Base-by-base conservation (phyloP, 2,113 vertebrate species). In the Takifugu bimaculatus region DNA sequence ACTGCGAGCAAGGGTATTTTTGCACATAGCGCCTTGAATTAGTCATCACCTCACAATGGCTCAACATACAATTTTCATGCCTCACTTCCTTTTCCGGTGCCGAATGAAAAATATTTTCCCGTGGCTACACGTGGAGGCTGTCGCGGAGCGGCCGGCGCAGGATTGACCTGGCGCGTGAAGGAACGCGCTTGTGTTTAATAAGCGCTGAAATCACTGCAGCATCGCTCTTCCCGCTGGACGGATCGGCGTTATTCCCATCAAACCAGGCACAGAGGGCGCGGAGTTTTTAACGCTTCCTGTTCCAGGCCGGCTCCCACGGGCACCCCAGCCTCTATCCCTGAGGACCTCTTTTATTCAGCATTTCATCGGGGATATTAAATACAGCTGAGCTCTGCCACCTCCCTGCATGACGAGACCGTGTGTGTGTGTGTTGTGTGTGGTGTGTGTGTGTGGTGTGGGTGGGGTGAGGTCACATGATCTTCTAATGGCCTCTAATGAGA, bases 181-280 rank as follows among this genome's bases (percentile, higher is more conserved):
- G 55, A 67, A 62, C 59, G 77, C 60, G 50, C 53, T 67, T 63
- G 77, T 80, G 56, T 82, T 84, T 82, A 80, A 83, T 79, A n/a
- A 72, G 57, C 85, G 68, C 51, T 55, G 7, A 70, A 81, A 83
- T 74, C 59, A 72, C 60, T 70, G 65, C 74, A 50, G 7, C 47
- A 54, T 60, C 71, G 32, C 26, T 63, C 20, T 62, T 54, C n/a
- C 2, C 10, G 2, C 25, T 29, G 45, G 26, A 1, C 44, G 55
- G n/a, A 14, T 79, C 76, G 72, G 53, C n/a, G 2, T 65, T 78
- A 62, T 71, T 78, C 60, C 45, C 42, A 57, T 32, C n/a, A 15
- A 13, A 6, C 60, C 60, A 64, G 74, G 4, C 15, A 53, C 49
- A 35, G 13, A 26, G 20, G 0, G 6, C 4, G 11, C 56, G n/a